These are phyloP conservation scores for Tuberolachnus salignus DNA, from an alignment of 2,888 invertebrate species.

Conservation along the genomic window DNA sequence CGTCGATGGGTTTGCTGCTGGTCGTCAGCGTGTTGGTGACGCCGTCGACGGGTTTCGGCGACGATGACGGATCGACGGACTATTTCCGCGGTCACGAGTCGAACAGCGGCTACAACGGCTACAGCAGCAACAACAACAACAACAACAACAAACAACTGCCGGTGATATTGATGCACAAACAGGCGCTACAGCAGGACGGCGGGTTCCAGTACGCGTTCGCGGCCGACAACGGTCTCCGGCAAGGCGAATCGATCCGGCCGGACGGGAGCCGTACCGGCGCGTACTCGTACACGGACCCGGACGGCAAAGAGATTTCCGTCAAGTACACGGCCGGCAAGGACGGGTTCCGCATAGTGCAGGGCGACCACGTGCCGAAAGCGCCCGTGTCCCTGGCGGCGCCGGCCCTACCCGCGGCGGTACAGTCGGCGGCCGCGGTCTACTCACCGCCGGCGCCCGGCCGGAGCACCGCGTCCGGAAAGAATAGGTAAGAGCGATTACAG, in stretches of 20 bases:
- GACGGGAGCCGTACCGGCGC: constrained; percentile 72
- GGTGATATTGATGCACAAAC: constrained; percentile 70
- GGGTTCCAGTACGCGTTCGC: constrained; percentile 73
- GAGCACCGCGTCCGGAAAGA: constrained; percentile 3
- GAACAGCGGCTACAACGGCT: constrained; percentile 57
- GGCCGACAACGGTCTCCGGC: constrained; percentile 73
- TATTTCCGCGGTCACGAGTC: constrained; percentile 7
- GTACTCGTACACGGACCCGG: constrained; percentile 72
- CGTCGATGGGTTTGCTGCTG: neutral
- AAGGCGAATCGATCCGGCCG: constrained; percentile 72
- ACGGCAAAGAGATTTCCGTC: constrained; percentile 70
- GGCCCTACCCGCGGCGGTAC: neutral
- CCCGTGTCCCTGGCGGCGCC: constrained; percentile 1
- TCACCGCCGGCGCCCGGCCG: neutral
- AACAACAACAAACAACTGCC: constrained; percentile 62
- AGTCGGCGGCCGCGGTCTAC: neutral
- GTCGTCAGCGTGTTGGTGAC: constrained; percentile 2
- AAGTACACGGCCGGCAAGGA: constrained; percentile 67
- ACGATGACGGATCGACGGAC: constrained; percentile 14
- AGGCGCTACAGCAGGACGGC: constrained; percentile 71
- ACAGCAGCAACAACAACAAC: constrained; percentile 58
- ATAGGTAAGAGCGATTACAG: neutral
- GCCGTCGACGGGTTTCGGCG: constrained; percentile 7
- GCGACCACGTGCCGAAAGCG: constrained; percentile 61
- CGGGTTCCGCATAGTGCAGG: constrained; percentile 65